Conservation (phyloP, 2,113 vertebrate genomes). For the Scolopax mira region DNA sequence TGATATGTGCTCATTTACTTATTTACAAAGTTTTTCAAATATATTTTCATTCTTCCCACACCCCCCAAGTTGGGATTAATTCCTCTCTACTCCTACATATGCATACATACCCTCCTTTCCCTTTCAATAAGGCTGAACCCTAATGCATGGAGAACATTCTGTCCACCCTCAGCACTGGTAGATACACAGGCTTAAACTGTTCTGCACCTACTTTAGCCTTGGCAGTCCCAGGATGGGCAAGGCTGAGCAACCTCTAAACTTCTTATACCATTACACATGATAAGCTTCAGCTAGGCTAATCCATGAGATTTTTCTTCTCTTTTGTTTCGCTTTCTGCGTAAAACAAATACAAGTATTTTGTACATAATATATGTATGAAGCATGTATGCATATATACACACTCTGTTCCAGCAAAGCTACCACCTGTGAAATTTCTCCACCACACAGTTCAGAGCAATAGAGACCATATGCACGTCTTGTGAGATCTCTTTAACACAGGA, state of each 20-base stretch:
- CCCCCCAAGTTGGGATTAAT: not conserved
- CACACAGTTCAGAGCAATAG: not conserved
- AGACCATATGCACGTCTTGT: not conserved
- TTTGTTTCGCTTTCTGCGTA: not conserved
- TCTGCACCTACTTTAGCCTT: not conserved
- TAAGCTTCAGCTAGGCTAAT: not conserved
- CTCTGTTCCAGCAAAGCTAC: not conserved
- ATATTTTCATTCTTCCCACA: not conserved
- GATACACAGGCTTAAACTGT: not conserved
- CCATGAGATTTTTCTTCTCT: not conserved
- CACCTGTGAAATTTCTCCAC: not conserved
- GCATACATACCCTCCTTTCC: not conserved
- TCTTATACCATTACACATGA: not conserved
- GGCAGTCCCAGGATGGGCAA: not conserved
- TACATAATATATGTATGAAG: not conserved
- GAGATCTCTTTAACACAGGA: not conserved
- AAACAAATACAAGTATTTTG: not conserved
- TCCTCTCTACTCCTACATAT: not conserved
- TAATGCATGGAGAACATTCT: not conserved
- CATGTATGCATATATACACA: not conserved
- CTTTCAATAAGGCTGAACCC: not conserved
- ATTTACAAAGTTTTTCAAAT: not conserved
- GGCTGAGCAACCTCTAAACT: not conserved
- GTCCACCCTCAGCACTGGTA: not conserved
- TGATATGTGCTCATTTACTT: not conserved